These are phyloP conservation scores for Leucoptera coffeella DNA, from an alignment of 2,888 invertebrate species.

Conservation along the genomic window DNA sequence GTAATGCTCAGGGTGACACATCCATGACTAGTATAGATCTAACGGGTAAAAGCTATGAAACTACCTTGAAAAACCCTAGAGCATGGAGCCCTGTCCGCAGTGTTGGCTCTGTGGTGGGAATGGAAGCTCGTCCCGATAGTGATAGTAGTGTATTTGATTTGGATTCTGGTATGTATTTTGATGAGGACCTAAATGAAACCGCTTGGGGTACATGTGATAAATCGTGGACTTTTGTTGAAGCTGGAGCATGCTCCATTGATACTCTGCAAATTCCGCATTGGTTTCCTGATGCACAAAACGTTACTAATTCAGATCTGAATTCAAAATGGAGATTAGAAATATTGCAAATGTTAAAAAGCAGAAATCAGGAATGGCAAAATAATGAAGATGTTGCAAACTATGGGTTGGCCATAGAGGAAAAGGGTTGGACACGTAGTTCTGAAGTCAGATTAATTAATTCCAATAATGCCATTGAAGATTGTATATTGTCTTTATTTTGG, in stretches of 20 bases:
- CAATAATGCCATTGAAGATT: slow-evolving; percentile 61
- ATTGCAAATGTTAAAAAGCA: slow-evolving; percentile 59
- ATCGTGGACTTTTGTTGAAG: slow-evolving; percentile 75
- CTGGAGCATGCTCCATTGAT: slow-evolving; percentile 74
- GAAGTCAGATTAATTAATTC: slow-evolving; percentile 63
- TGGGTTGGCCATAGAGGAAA: slow-evolving; percentile 75
- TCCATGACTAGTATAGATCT: slow-evolving; percentile 44
- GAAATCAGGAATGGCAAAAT: slow-evolving; percentile 35
- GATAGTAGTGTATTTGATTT: slow-evolving; percentile 77
- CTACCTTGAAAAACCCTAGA: slow-evolving; percentile 69
- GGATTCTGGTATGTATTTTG: slow-evolving; percentile 74
- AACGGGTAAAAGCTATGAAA: slow-evolving; percentile 63
- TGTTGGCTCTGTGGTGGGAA: slow-evolving; percentile 77
- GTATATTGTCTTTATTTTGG: slow-evolving; percentile 78
- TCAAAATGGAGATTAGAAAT: slow-evolving; percentile 73
- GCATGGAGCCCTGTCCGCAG: slow-evolving; percentile 87
- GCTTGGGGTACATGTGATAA: slow-evolving; percentile 78
- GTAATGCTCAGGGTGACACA: slow-evolving; percentile 7
- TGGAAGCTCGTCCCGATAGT: slow-evolving; percentile 81
- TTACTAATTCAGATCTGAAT: slow-evolving; percentile 56
- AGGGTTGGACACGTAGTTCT: slow-evolving; percentile 81
- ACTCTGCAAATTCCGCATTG: slow-evolving; percentile 72
- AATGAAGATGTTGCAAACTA: slow-evolving; percentile 56
- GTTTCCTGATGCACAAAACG: slow-evolving; percentile 58
- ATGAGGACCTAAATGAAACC: slow-evolving; percentile 67